Evolutionary conservation across 2,797 vertebrate species (phyloP), one percentile per base, ranked within the genome.

Genomic region (Platyrinchus mystaceus): DNA sequence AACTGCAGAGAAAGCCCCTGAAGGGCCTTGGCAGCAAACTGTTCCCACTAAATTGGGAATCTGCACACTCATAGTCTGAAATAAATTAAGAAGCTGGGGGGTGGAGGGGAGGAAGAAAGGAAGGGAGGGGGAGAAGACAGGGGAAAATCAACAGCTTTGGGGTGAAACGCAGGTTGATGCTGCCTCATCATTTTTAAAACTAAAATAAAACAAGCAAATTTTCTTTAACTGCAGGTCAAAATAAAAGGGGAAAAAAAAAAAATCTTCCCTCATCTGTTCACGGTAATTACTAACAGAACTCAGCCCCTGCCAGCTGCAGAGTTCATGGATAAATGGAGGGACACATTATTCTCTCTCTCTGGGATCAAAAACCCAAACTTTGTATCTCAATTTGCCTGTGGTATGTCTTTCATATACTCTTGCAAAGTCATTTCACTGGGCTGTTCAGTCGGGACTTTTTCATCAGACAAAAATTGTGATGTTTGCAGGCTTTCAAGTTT

Each of bases 181-280:
- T 98, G 97, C 95, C 97, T 98, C 97, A 97, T 97, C 97, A 97
- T 97, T 98, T 98, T 97, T 97, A 96, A 98, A 97, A 89, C 94
- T 95, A 97, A 98, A 98, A 98, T 97, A 98, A 98, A 98, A 97
- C 96, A 98, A 98, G 97, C 97, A 98, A 98, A 98, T 98, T 98
- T 98, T 97, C 95, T 98, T 96, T 98, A 97, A 98, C 97, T 97
- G 96, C 97, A 97, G 97, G 97, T 98, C 97, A 98, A 97, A 98
- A 97, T 94, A 96, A 96, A 96, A 97, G 79, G 92, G 67, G 39
- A 14, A 27, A 89, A 94, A 89, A 94, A 94, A 94, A 84, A 91
- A 89, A 92, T 95, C 97, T 88, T 94, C 89, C 95, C 96, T 98
- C 98, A 97, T 98, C 97, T 98, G 97, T 97, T 98, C 95, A 70